These are phyloP conservation scores for Megatriorchis doriae DNA, from an alignment of 2,113 vertebrate species.

Conservation along the genomic window DNA sequence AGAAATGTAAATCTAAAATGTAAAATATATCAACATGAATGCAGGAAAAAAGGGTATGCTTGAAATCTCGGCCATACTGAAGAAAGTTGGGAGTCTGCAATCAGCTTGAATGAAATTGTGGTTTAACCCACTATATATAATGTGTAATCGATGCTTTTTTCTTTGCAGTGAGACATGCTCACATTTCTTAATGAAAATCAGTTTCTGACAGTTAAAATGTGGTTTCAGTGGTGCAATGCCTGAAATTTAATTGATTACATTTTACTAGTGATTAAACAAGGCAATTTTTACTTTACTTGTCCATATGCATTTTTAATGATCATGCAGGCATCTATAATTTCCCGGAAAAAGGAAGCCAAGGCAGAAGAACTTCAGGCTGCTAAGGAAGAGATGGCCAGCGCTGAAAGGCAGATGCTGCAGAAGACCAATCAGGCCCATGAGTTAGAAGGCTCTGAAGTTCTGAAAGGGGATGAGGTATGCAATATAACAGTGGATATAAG, in stretches of 20 bases:
- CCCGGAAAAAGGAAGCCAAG: slow-evolving; percentile 90
- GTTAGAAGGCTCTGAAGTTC: slow-evolving; percentile 77
- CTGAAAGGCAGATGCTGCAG: slow-evolving; percentile 80
- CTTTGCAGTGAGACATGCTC: not conserved
- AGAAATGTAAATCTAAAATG: slow-evolving; percentile 1
- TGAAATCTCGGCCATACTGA: not conserved
- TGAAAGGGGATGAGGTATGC: slow-evolving; percentile 88
- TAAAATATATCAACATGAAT: not conserved
- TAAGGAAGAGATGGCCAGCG: slow-evolving; percentile 82
- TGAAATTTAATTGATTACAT: not conserved
- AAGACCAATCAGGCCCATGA: slow-evolving; percentile 79
- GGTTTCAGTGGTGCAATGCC: not conserved
- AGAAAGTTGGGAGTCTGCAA: not conserved
- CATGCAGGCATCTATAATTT: slow-evolving; percentile 88
- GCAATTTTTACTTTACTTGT: not conserved
- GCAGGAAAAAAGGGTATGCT: not conserved
- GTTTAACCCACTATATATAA: not conserved
- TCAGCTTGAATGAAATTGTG: not conserved
- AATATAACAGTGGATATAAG: not conserved
- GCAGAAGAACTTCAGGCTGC: slow-evolving; percentile 92
- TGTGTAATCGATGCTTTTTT: not conserved
- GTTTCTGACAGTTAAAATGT: not conserved
- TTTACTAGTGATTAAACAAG: not conserved
- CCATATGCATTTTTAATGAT: not conserved
- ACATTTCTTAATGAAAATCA: not conserved